Conservation (phyloP, 2,888 invertebrate genomes). For the Priocnemis perturbator region DNA sequence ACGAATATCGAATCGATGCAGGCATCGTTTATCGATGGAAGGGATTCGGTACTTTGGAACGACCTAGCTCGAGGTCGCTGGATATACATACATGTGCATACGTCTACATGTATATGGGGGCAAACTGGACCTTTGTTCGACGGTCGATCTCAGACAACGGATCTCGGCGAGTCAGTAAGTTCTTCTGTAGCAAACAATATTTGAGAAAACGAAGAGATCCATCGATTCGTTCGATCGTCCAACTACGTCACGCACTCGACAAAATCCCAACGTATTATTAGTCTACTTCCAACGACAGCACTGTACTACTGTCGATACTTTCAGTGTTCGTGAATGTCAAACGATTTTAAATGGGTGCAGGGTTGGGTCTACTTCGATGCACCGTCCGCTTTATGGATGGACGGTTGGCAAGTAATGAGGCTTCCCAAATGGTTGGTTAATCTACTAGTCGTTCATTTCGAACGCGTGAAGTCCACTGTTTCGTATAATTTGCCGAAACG, state of each 20-base stretch:
- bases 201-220: no score
- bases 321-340: slow-evolving; percentile 26
- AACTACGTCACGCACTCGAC: no score
- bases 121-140: no score
- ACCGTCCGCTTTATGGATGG: slow-evolving; percentile 45
- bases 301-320: slow-evolving; percentile 24
- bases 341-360: slow-evolving; percentile 9
- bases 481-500: slow-evolving; percentile 5
- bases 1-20: slow-evolving; percentile 25
- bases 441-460: slow-evolving; percentile 11
- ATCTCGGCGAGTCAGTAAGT: no score
- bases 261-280: slow-evolving; percentile 46
- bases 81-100: no score
- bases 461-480: slow-evolving; percentile 54
- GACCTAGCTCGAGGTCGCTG: slow-evolving; percentile 32
- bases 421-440: background rate
- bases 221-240: no score
- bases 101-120: no score
- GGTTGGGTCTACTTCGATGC: slow-evolving; percentile 2
- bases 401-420: slow-evolving; percentile 40
- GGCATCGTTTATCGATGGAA: slow-evolving; percentile 33
- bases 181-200: no score
- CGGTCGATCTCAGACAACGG: no score
- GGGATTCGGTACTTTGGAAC: slow-evolving; percentile 10
- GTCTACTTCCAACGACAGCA: slow-evolving; percentile 47